Percentiles rank a stretch among this genome's conserved stretches.
Conservation (phyloP, 2,797 vertebrate species). For the Hirundo rustica region DNA sequence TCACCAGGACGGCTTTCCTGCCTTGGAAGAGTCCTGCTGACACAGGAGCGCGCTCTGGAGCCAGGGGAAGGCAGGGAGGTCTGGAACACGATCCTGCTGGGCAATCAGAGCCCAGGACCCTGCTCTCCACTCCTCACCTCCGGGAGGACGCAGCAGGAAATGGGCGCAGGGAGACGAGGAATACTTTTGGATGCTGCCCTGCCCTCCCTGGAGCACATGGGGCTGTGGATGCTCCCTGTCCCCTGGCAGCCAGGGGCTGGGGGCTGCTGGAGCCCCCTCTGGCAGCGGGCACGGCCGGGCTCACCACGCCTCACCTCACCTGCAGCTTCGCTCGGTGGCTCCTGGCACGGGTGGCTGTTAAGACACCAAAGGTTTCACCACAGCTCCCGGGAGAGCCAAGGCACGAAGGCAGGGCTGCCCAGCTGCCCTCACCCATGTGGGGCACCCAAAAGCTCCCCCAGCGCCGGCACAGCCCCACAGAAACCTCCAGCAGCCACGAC, state of each 20-base stretch:
- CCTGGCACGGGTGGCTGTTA: neutral
- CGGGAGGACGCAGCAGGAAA: neutral
- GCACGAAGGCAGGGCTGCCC: neutral
- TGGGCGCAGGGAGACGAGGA: fast-evolving
- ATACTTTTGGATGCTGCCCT: neutral
- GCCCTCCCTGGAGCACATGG: fast-evolving
- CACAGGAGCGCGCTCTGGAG: fast-evolving
- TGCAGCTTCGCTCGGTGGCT: neutral
- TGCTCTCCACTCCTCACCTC: neutral
- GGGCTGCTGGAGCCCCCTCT: neutral
- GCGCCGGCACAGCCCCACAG: neutral
- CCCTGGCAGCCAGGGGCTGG: neutral
- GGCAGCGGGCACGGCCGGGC: fast-evolving
- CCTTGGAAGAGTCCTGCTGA: fast-evolving
- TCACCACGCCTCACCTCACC: neutral
- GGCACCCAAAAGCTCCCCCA: neutral
- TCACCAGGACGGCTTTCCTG: neutral
- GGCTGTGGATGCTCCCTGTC: neutral
- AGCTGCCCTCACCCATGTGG: neutral
- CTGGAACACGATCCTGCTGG: neutral
- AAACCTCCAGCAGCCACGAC: fast-evolving
- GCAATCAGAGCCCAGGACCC: neutral
- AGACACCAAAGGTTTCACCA: neutral
- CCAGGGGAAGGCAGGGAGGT: neutral
- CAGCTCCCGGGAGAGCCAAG: neutral